Evolutionary conservation across 2,113 vertebrate species (phyloP).

Genomic region (Indicator indicator): DNA sequence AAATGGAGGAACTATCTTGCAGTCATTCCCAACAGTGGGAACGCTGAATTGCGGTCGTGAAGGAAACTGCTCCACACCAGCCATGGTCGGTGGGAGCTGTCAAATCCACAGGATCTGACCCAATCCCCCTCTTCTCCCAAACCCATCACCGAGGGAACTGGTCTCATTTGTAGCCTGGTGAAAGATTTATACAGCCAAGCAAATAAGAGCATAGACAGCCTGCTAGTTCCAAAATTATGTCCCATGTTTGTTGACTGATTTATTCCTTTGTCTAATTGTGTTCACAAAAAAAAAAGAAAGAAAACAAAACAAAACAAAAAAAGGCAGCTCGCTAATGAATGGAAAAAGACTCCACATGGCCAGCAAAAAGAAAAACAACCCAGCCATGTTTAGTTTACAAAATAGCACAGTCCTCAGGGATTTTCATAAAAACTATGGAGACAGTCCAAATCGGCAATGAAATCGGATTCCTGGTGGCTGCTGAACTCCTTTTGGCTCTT

Average conservation of each 20-base stretch:
- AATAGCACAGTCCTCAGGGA: slow-evolving; percentile 55
- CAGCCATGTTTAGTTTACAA: slow-evolving; percentile 46
- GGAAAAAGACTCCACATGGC: slow-evolving; percentile 57
- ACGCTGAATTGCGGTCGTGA: neutral
- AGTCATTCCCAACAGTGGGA: neutral
- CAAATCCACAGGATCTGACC: neutral
- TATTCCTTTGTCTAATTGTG: slow-evolving; percentile 66
- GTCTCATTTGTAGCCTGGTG: slow-evolving; percentile 44
- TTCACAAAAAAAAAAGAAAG: neutral
- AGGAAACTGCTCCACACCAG: neutral
- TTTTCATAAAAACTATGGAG: slow-evolving; percentile 57
- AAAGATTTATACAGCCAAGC: slow-evolving; percentile 53
- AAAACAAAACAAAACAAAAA: neutral
- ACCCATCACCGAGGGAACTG: neutral
- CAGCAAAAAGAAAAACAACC: neutral
- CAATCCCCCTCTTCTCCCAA: neutral
- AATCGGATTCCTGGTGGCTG: slow-evolving; percentile 54
- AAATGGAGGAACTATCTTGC: neutral
- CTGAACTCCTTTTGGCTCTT: slow-evolving; percentile 39
- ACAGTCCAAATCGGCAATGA: slow-evolving; percentile 59
- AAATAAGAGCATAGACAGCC: neutral
- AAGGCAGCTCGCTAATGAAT: slow-evolving; percentile 51
- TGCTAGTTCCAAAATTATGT: slow-evolving; percentile 43
- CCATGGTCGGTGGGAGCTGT: neutral
- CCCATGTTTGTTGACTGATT: slow-evolving; percentile 57